Evolutionary conservation across 2,113 vertebrate species (phyloP).

Genomic region (Lota lota): DNA sequence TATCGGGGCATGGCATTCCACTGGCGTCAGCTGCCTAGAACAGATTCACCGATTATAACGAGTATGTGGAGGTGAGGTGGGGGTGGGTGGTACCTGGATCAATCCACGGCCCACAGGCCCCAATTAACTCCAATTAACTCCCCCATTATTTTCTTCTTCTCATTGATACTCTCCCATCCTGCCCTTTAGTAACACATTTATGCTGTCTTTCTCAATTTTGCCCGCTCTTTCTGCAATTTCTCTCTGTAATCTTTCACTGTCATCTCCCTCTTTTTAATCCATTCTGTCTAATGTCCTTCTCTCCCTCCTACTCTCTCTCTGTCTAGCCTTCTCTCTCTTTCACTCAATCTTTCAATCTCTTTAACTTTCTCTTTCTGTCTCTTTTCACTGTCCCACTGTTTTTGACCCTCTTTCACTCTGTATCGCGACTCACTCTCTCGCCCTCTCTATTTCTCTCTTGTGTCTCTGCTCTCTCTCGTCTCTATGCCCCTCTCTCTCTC

Average conservation of each 20-base stretch:
- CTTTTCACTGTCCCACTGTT: conserved; percentile 18
- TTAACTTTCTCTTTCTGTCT: conserved; percentile 6
- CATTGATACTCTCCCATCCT: neutral
- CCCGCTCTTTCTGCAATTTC: neutral
- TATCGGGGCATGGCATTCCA: conserved; percentile 20
- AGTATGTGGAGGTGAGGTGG: neutral
- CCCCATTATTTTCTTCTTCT: neutral
- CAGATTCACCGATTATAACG: conserved; percentile 23
- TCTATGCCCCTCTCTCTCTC: neutral
- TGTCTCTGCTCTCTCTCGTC: neutral
- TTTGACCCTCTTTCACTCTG: neutral
- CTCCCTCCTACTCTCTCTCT: neutral
- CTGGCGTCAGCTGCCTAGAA: conserved; percentile 39
- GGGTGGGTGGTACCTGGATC: neutral
- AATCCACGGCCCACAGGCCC: conserved; percentile 35
- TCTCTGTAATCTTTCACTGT: neutral
- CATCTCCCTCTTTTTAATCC: no score
- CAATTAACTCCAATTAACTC: conserved; percentile 44
- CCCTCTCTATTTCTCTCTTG: conserved; percentile 6
- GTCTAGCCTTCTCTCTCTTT: neutral
- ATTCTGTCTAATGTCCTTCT: no score
- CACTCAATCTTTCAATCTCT: neutral
- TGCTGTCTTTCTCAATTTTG: no score
- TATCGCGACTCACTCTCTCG: neutral
- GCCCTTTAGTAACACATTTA: no score